Conservation (phyloP, 2,888 invertebrate species). For the Cephus pulcher region DNA sequence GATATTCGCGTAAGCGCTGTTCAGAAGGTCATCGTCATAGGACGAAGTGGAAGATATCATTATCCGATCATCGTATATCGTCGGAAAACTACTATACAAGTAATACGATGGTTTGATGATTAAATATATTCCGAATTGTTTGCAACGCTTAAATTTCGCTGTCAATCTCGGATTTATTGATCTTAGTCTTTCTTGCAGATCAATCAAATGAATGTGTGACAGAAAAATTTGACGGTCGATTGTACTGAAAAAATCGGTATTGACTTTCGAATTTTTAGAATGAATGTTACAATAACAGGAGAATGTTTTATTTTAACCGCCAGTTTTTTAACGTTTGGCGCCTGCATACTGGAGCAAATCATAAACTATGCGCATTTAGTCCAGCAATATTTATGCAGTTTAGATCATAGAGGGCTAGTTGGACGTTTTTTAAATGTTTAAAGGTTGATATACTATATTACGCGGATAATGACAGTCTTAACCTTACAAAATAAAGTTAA, state of each 20-base stretch:
- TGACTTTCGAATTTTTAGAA: not conserved
- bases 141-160: not conserved
- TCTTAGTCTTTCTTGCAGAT: not conserved
- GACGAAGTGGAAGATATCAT: constrained; percentile 56
- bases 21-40: constrained; percentile 54
- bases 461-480: not conserved
- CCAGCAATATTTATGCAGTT: not conserved
- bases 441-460: not conserved
- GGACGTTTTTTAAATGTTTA: not conserved
- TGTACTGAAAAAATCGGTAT: not conserved
- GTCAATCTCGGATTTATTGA: not conserved
- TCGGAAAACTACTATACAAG: not conserved
- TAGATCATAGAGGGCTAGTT: not conserved
- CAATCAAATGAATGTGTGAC: not conserved
- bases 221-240: not conserved
- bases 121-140: constrained; percentile 6
- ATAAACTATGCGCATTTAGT: not conserved
- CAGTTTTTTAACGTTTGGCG: not conserved
- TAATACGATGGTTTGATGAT: not conserved
- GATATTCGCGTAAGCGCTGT: constrained; percentile 58
- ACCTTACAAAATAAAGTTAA: not conserved
- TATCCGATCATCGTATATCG: constrained; percentile 48
- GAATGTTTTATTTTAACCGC: not conserved
- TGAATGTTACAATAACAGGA: not conserved
- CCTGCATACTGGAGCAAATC: not conserved